phyloP scores from a whole-genome alignment of 2,113 vertebrate species.

The Pseudopipra pipra region DNA sequence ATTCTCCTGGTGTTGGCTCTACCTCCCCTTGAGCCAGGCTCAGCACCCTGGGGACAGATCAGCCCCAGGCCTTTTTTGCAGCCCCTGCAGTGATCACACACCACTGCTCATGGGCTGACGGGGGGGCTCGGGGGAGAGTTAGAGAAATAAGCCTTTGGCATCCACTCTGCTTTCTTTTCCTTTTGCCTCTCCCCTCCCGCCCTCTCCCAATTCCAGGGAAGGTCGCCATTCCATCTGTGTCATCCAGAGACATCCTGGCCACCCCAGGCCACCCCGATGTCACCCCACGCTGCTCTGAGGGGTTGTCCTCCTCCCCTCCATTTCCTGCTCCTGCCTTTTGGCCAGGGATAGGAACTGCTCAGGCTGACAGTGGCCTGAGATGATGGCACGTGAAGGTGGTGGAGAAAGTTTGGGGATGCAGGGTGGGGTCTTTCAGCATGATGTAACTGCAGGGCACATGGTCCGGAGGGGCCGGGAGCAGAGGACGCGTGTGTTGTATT shows the following conservation, averaged over 20 bases:
- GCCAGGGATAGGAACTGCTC: neutral
- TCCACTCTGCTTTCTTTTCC: neutral
- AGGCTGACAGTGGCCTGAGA: neutral
- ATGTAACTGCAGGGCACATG: slow-evolving; percentile 1
- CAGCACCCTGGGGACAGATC: neutral
- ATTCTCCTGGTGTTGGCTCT: neutral
- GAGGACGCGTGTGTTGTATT: slow-evolving; percentile 43
- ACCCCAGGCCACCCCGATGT: neutral
- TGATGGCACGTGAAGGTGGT: neutral
- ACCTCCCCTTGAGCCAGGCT: neutral
- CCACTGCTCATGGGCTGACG: fast-evolving
- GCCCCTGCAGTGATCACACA: neutral
- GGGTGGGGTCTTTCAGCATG: slow-evolving; percentile 3
- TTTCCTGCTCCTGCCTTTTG: neutral
- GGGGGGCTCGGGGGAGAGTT: neutral
- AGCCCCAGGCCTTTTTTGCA: neutral
- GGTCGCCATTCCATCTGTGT: neutral
- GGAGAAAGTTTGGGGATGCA: neutral
- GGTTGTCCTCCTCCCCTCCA: neutral
- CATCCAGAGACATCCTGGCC: neutral
- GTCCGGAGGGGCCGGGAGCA: neutral
- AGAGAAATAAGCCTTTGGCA: neutral
- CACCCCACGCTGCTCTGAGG: neutral
- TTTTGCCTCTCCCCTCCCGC: neutral
- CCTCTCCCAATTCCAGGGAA: neutral